Conservation (phyloP, 1,140 invertebrate species). For the Lepidurus arcticus region DNA sequence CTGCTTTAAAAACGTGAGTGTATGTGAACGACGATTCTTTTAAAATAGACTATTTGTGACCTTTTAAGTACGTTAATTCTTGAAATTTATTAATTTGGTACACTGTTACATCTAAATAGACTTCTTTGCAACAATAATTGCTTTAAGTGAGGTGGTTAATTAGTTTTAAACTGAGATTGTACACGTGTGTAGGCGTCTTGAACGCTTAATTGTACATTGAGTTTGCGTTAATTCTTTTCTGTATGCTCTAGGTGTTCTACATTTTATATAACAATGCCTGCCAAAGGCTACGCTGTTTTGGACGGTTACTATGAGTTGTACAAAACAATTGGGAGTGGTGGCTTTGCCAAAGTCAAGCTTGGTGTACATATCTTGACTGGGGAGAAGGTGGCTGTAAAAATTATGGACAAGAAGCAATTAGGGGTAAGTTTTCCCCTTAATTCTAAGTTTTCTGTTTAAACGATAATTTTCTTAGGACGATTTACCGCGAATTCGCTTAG, state of each 20-base stretch:
- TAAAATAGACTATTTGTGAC: neutral
- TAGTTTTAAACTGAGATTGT: neutral
- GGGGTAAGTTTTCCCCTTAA: slow-evolving; percentile 53
- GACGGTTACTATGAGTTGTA: slow-evolving; percentile 63
- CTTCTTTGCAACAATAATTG: neutral
- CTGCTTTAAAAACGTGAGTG: neutral
- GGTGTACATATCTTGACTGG: slow-evolving; percentile 69
- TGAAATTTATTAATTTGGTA: neutral
- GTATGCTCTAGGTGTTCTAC: too few relatives aligned
- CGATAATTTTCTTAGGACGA: slow-evolving; percentile 57
- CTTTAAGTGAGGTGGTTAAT: neutral
- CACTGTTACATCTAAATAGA: too few relatives aligned
- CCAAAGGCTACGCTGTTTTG: slow-evolving; percentile 41
- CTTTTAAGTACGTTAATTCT: neutral
- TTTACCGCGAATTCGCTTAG: slow-evolving; percentile 66
- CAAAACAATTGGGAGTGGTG: slow-evolving; percentile 67
- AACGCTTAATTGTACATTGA: neutral
- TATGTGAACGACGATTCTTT: neutral
- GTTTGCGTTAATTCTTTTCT: too few relatives aligned
- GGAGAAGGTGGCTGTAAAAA: slow-evolving; percentile 80
- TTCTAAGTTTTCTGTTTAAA: neutral
- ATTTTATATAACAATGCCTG: slow-evolving; percentile 22
- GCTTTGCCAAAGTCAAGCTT: slow-evolving; percentile 75
- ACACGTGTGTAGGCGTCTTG: neutral
- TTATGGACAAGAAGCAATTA: slow-evolving; percentile 68